phyloP scores from a whole-genome alignment of 2,113 vertebrate genomes.

The Eretmodus cyanostictus region DNA sequence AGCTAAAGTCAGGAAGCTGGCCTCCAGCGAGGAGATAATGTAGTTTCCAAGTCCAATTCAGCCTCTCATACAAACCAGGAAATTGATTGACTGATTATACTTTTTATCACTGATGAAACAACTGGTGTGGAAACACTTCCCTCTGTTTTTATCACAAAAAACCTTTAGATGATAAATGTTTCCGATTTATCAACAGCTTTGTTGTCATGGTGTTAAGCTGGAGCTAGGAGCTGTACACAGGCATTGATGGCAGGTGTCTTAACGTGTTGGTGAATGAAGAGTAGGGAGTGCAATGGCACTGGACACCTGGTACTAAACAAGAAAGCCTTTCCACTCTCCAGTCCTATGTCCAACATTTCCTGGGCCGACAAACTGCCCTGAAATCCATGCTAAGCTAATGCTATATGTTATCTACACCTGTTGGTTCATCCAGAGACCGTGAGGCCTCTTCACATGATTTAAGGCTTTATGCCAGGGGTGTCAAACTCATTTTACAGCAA shows the following conservation, averaged over 20 bases:
- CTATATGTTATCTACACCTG: background rate
- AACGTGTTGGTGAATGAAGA: background rate
- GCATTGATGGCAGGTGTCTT: background rate
- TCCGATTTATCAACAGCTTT: background rate
- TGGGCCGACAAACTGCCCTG: background rate
- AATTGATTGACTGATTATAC: background rate
- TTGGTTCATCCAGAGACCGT: background rate
- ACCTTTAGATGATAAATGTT: background rate
- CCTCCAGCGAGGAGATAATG: background rate
- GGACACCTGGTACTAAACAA: background rate
- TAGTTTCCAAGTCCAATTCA: background rate
- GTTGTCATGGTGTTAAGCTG: background rate
- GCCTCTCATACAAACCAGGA: background rate
- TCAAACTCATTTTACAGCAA: background rate
- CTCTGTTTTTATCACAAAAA: background rate
- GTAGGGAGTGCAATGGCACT: background rate
- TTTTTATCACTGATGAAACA: background rate
- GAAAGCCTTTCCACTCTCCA: background rate
- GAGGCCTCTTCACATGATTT: background rate
- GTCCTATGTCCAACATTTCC: background rate
- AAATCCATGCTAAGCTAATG: background rate
- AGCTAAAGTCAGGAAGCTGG: background rate
- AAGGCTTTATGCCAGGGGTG: background rate
- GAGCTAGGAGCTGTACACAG: background rate
- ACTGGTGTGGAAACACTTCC: background rate